A percentile compares a stretch with the other conserved stretches of the same genome.
Evolutionary conservation across 2,113 vertebrate genomes (phyloP).

Genomic region (Tichodroma muraria): DNA sequence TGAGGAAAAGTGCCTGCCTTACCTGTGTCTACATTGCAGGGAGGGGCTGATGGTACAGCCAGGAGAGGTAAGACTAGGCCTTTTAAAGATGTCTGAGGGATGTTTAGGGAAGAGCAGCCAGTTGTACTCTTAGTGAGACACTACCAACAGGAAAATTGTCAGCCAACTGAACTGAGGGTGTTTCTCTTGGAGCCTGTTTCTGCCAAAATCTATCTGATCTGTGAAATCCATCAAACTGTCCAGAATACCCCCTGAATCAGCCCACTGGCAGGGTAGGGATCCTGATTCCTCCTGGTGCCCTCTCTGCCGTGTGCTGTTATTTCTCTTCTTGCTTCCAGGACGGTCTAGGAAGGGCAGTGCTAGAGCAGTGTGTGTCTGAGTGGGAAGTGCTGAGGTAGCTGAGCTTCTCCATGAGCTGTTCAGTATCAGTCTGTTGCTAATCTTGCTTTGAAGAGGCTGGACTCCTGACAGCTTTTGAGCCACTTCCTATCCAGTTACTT

Average conservation of each 20-base stretch:
- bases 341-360: neutral
- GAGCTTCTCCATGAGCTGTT: neutral
- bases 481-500: neutral
- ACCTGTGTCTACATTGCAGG: neutral
- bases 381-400: neutral
- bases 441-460: neutral
- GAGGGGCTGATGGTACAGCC: neutral
- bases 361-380: neutral
- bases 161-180: neutral
- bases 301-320: neutral
- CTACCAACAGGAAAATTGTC: neutral
- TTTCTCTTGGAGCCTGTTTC: neutral
- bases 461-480: neutral
- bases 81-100: neutral
- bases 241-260: neutral
- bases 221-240: neutral
- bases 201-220: neutral
- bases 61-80: neutral
- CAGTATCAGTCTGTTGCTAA: neutral
- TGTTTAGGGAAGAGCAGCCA: neutral
- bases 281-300: neutral
- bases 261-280: rapidly evolving
- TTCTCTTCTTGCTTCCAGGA: neutral
- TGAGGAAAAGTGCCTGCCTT: neutral
- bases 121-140: neutral